Percentiles rank a stretch among this genome's conserved stretches.
These are phyloP conservation scores for Thymelicus lineola DNA, from an alignment of 2,888 invertebrate species.

Conservation along the genomic window DNA sequence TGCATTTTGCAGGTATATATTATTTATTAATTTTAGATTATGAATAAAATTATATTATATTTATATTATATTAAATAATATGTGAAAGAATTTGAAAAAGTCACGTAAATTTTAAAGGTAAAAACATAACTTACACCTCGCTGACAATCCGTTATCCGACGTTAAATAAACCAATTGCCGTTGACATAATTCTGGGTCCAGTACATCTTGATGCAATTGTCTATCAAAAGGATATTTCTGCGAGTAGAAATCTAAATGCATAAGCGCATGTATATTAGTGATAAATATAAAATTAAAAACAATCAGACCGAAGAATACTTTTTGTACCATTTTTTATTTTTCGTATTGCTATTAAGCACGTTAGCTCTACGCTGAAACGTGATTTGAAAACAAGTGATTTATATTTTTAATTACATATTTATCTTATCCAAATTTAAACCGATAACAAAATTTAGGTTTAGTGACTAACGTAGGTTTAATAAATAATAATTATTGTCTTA, in stretches of 20 bases:
- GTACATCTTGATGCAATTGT: neutral
- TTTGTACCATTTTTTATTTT: slow-evolving; percentile 11
- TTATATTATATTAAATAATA: too few species aligned
- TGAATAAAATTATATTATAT: too few species aligned
- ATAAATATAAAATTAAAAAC: slow-evolving; percentile 6
- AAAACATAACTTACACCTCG: slow-evolving; percentile 15
- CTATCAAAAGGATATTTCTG: slow-evolving; percentile 21
- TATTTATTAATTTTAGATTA: too few species aligned
- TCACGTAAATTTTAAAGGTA: neutral
- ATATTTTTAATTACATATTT: too few species aligned
- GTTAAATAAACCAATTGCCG: slow-evolving; percentile 16
- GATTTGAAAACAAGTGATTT: too few species aligned
- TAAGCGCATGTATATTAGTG: slow-evolving; percentile 10
- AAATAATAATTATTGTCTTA: too few species aligned
- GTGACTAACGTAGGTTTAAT: too few species aligned
- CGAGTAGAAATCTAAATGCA: slow-evolving; percentile 17
- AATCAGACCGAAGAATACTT: neutral
- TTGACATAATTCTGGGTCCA: slow-evolving; percentile 21
- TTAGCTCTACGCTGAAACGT: too few species aligned
- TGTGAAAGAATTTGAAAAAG: too few species aligned
- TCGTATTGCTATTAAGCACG: neutral
- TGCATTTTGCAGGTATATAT: too few species aligned
- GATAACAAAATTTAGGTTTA: too few species aligned
- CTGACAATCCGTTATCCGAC: slow-evolving; percentile 1
- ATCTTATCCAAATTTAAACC: too few species aligned